Conservation (phyloP, 1,140 invertebrate species). For the Scaptomyza pallida region DNA sequence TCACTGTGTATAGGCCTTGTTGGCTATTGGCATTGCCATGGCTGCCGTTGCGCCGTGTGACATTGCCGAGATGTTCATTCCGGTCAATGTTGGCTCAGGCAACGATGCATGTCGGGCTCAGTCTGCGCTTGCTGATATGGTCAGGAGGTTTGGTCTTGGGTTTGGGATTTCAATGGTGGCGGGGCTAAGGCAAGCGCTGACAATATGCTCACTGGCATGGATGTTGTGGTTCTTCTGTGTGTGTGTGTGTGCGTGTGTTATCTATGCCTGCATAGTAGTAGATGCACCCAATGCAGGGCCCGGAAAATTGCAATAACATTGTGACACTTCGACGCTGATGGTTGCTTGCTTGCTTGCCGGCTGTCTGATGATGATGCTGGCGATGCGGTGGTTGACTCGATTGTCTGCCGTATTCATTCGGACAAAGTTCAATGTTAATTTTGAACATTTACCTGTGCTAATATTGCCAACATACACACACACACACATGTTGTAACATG, state of each 20-base stretch:
- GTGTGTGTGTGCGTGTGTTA: constrained; percentile 37
- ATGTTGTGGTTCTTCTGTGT: constrained; percentile 32
- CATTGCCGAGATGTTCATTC: constrained; percentile 41
- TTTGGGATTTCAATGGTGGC: constrained; percentile 10
- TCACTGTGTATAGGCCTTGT: constrained; percentile 7
- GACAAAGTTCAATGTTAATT: constrained; percentile 80
- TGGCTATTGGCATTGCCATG: constrained; percentile 15
- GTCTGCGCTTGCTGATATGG: constrained; percentile 43
- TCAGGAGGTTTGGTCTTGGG: constrained; percentile 13
- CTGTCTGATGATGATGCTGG: neutral
- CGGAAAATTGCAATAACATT: constrained; percentile 80
- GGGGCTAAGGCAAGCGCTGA: constrained; percentile 11
- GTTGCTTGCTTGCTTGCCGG: neutral
- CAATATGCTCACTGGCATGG: constrained; percentile 28
- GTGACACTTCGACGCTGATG: constrained; percentile 42
- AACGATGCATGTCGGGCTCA: constrained; percentile 65
- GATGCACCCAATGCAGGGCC: constrained; percentile 55
- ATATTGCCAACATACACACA: constrained; percentile 63
- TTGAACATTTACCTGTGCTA: constrained; percentile 79
- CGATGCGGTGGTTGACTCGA: constrained; percentile 11
- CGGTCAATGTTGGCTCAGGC: constrained; percentile 59
- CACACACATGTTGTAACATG: constrained; percentile 1
- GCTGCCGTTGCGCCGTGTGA: constrained; percentile 15
- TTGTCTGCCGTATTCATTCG: constrained; percentile 42
- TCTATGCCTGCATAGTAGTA: constrained; percentile 36